Evolutionary conservation across 2,888 invertebrate species (phyloP).

Genomic region (Galeopsomyia nigrocyanea): DNA sequence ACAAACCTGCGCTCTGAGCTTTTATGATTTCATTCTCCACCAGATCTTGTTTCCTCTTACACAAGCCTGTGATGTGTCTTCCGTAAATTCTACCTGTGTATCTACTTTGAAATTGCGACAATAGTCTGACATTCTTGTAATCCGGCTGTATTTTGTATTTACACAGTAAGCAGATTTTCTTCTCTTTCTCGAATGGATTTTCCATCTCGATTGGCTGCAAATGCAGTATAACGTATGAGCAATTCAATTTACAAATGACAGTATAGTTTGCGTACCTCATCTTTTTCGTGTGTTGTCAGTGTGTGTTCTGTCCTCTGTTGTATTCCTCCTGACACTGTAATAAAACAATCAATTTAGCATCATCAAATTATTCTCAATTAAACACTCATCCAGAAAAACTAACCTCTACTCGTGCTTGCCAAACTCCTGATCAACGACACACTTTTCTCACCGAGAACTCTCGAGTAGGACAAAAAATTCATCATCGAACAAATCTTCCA

Average conservation of each 20-base stretch:
- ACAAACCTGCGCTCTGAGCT: slow-evolving; percentile 79
- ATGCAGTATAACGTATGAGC: slow-evolving; percentile 4
- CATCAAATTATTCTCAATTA: not conserved
- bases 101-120: slow-evolving; percentile 96
- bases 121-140: slow-evolving; percentile 91
- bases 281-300: slow-evolving; percentile 2
- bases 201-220: slow-evolving; percentile 56
- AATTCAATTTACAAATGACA: no score
- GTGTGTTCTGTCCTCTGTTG: slow-evolving; percentile 19
- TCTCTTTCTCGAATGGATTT: slow-evolving; percentile 87
- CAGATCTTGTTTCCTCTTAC: slow-evolving; percentile 82
- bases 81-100: slow-evolving; percentile 95
- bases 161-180: slow-evolving; percentile 84
- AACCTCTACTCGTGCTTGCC: slow-evolving; percentile 34
- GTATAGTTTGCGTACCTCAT: slow-evolving; percentile 28
- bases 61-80: slow-evolving; percentile 93
- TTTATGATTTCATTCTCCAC: slow-evolving; percentile 82
- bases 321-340: slow-evolving; percentile 3
- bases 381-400: slow-evolving; percentile 16
- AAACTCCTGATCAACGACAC: slow-evolving; percentile 17
- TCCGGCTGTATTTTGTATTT: slow-evolving; percentile 84
- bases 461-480: slow-evolving; percentile 26
- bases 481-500: slow-evolving; percentile 3
- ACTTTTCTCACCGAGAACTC: slow-evolving; percentile 21
- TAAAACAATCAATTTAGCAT: not conserved